These are phyloP conservation scores for Meloidogyne floridensis DNA, from an alignment of 1,140 invertebrate species.

Conservation along the genomic window DNA sequence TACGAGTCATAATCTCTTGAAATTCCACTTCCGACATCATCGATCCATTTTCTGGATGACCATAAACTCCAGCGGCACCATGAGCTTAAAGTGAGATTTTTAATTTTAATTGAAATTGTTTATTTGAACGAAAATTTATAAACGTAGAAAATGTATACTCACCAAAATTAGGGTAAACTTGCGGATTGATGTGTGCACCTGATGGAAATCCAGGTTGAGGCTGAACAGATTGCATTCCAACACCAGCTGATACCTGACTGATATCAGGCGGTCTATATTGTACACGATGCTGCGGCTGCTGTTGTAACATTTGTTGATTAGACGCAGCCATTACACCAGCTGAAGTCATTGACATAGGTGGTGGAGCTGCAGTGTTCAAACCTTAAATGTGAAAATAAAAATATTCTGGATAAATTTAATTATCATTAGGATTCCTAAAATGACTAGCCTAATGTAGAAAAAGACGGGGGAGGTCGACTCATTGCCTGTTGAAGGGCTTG, in stretches of 20 bases:
- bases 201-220: slow-evolving; percentile 45
- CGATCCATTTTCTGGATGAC: slow-evolving; percentile 7
- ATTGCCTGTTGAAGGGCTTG: slow-evolving; percentile 26
- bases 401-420: not conserved
- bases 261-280: slow-evolving; percentile 30
- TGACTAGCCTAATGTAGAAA: slow-evolving; percentile 25
- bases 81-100: not conserved
- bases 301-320: slow-evolving; percentile 4
- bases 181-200: slow-evolving; percentile 62
- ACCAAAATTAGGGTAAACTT: slow-evolving; percentile 53
- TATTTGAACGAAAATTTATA: too few relatives aligned
- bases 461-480: slow-evolving; percentile 31
- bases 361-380: slow-evolving; percentile 29
- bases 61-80: slow-evolving; percentile 21
- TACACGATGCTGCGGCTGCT: slow-evolving; percentile 23
- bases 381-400: slow-evolving; percentile 1
- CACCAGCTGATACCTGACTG: slow-evolving; percentile 44
- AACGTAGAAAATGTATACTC: slow-evolving; percentile 8
- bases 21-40: slow-evolving; percentile 86
- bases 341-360: slow-evolving; percentile 20
- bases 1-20: slow-evolving; percentile 95
- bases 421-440: slow-evolving; percentile 9
- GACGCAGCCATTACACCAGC: slow-evolving; percentile 6
- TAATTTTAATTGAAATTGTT: too few relatives aligned
- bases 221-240: slow-evolving; percentile 44